Percentiles rank a stretch among this genome's conserved stretches.
Evolutionary conservation across 2,113 vertebrate species (phyloP).

Genomic region (Rhinopomastus cyanomelas): DNA sequence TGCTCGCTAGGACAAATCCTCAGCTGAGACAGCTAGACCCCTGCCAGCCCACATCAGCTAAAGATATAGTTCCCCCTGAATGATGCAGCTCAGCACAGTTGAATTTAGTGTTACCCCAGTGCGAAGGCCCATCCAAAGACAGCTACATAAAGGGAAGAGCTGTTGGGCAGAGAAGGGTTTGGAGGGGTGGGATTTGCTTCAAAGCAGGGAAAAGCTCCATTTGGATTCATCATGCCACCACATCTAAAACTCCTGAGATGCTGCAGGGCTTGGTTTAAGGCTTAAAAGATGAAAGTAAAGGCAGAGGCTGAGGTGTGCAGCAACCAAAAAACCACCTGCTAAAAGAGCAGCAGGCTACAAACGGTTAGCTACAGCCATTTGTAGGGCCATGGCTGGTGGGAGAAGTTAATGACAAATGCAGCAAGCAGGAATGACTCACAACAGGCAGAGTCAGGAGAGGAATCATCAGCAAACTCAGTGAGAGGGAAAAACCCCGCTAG

Average conservation of each 20-base stretch:
- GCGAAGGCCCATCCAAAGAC: neutral
- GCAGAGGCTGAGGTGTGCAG: neutral
- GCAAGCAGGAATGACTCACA: neutral
- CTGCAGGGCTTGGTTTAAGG: neutral
- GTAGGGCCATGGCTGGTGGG: accelerated
- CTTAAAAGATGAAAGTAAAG: neutral
- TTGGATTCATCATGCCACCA: neutral
- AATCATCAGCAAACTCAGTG: neutral
- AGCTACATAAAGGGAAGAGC: neutral
- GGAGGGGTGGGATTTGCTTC: neutral
- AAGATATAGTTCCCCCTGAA: accelerated
- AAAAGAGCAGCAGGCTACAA: neutral
- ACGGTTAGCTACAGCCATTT: neutral
- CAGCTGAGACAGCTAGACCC: neutral
- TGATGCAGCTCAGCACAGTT: neutral
- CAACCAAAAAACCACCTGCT: neutral
- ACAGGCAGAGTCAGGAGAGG: accelerated
- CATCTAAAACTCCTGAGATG: neutral
- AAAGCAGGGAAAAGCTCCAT: neutral
- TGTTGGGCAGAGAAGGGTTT: neutral
- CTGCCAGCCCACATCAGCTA: neutral
- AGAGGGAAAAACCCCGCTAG: neutral
- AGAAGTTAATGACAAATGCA: neutral
- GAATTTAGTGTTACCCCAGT: neutral
- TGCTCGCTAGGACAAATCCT: neutral